Conservation (phyloP, 2,113 vertebrate genomes). For the Tiliqua scincoides region DNA sequence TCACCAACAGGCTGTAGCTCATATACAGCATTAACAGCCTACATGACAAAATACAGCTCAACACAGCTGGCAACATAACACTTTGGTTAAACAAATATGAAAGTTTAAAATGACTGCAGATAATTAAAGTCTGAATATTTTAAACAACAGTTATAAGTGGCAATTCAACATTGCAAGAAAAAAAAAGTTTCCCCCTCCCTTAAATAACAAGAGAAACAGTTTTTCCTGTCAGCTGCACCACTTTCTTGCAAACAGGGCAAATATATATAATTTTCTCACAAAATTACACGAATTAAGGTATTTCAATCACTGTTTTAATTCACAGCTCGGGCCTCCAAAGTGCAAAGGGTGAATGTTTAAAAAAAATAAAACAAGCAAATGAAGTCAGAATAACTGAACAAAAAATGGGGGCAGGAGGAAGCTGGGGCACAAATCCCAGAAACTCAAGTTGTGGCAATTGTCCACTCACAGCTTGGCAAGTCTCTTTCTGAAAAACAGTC, state of each 20-base stretch:
- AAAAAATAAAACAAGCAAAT: background rate
- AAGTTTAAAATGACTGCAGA: background rate
- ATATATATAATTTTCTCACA: background rate
- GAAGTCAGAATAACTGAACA: background rate
- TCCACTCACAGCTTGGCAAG: background rate
- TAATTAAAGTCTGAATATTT: background rate
- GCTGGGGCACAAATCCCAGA: background rate
- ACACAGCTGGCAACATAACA: background rate
- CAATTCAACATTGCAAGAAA: background rate
- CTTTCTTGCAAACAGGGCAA: background rate
- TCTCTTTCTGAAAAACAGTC: too few relatives aligned
- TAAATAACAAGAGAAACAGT: background rate
- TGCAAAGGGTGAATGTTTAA: background rate
- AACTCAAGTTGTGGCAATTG: background rate
- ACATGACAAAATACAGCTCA: background rate
- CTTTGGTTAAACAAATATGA: background rate
- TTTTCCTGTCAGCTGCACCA: background rate
- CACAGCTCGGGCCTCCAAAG: background rate
- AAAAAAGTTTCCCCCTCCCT: background rate
- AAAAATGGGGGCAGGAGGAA: background rate
- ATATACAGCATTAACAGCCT: background rate
- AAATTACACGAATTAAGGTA: background rate
- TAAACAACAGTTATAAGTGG: background rate
- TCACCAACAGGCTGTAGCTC: too few relatives aligned
- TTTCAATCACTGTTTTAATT: constrained; percentile 1